Conservation (phyloP, 2,113 vertebrate genomes). For the Pangasianodon hypophthalmus region DNA sequence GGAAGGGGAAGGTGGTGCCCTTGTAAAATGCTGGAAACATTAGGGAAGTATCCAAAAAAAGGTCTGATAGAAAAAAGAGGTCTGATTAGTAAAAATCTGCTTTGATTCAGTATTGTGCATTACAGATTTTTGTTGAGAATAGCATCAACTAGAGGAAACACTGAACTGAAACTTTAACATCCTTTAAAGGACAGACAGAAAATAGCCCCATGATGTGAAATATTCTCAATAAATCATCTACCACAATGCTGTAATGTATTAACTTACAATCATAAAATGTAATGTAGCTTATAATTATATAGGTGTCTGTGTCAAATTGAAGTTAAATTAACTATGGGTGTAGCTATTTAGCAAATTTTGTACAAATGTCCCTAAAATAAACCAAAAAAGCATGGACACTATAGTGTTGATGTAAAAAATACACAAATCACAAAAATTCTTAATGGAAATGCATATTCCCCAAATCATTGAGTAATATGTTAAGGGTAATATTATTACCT, state of each 20-base stretch:
- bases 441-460: neutral
- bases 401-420: neutral
- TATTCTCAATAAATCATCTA: neutral
- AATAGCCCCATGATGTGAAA: too few relatives aligned
- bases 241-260: neutral
- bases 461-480: neutral
- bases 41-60: neutral
- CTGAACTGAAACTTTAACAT: neutral
- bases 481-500: neutral
- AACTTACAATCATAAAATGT: neutral
- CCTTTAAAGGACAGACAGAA: neutral
- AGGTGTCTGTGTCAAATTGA: neutral
- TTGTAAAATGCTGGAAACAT: neutral
- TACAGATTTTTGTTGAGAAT: conserved; percentile 16
- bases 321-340: neutral
- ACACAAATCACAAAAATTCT: neutral
- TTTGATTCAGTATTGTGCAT: neutral
- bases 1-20: neutral
- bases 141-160: conserved; percentile 28
- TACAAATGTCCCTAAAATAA: neutral
- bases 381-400: neutral
- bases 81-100: neutral
- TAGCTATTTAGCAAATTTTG: neutral
- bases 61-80: neutral
- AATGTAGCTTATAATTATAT: neutral